Base-by-base conservation (phyloP, 2,113 vertebrate species). In the Pipa parva region DNA sequence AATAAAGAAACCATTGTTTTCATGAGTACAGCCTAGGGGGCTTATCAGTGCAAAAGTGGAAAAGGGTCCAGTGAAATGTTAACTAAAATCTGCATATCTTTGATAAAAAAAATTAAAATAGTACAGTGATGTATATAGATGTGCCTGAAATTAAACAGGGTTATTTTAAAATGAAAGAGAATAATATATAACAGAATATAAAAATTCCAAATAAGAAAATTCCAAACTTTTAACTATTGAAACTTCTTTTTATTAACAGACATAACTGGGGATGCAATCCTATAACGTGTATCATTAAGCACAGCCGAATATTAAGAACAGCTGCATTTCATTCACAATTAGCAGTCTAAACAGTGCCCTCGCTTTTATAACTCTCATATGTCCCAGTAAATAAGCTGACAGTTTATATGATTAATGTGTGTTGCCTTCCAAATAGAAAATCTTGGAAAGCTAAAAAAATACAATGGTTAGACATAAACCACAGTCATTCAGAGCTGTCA, bases 361-460 rank as follows among this genome's bases (percentile, higher is more conserved):
- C 59, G 55, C 42, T 36, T 26, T 50, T 59, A 42, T 42, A 55
- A 54, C 49, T 15, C 58, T 26, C 26, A 20, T 28, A 55, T 22
- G 22, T 24, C 56, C 22, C 48, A 21, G 27, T 59, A 59, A 67
- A 36, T 50, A 37, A 59, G 37, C 39, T 67, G 64, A 59, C 55
- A 67, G 10, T 20, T 18, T 37, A 13, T 15, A 59, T 67, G 64
- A 67, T 67, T 67, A 67, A 67, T 59, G 64, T 33, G 42, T 20
- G 7, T 31, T 29, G 52, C 11, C 39, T 21, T 33, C 15, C n/a
- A 57, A 57, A 57, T 18, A 5, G 20, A 59, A 21, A 12, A 59
- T 36, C 11, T 37, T 11, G 31, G 20, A 46, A 46, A 17, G 42
- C 17, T 18, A 1, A 18, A 17, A 17, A 4, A 46, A n/a, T n/a